Conservation (phyloP, 2,113 vertebrate genomes). For the Hypocryptadius cinnamomeus region DNA sequence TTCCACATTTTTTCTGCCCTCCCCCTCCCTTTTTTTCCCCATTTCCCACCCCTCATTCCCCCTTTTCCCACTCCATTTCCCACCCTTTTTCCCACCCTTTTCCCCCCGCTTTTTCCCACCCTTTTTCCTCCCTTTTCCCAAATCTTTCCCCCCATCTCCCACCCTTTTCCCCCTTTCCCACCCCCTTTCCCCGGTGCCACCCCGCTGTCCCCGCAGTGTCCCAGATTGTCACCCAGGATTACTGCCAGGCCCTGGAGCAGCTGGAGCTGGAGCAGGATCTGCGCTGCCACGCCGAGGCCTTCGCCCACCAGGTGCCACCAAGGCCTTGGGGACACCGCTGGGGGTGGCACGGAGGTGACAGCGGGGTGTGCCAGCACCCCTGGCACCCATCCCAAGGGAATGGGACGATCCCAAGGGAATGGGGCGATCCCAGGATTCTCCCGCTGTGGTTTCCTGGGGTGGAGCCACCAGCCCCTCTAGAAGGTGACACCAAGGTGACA, state of each 20-base stretch:
- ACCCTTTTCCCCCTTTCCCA: too few species aligned
- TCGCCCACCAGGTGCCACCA: neutral
- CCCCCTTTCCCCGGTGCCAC: neutral
- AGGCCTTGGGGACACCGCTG: neutral
- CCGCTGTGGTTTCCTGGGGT: neutral
- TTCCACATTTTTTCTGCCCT: too few species aligned
- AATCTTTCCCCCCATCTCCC: too few species aligned
- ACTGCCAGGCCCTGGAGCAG: neutral
- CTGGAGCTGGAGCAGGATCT: neutral
- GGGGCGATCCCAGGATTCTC: neutral
- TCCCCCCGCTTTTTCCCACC: too few species aligned
- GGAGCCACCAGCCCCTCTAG: neutral
- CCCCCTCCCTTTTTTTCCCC: too few species aligned
- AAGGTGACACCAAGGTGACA: neutral
- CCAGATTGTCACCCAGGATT: neutral
- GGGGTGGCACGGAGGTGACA: neutral
- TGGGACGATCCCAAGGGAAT: neutral
- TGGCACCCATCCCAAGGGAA: neutral
- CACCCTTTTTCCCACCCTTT: neutral
- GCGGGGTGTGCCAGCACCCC: neutral
- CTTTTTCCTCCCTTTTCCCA: neutral
- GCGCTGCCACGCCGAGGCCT: neutral
- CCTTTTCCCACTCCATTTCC: too few species aligned
- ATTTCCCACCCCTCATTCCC: too few species aligned
- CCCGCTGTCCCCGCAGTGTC: neutral